phyloP scores from a whole-genome alignment of 2,797 vertebrate species.

The Phoeniculus purpureus region DNA sequence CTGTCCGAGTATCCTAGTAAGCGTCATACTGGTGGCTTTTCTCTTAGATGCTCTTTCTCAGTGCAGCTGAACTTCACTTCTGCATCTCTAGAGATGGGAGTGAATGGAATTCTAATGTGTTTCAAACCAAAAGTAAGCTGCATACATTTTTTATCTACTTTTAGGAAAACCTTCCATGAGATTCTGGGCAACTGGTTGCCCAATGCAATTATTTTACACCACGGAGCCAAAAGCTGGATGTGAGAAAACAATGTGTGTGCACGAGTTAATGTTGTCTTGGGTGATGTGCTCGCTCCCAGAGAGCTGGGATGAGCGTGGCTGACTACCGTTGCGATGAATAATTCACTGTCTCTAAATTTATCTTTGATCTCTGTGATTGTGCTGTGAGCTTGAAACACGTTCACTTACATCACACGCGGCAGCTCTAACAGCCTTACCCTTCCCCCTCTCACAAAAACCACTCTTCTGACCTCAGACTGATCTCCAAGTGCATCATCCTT shows the following conservation, averaged over 20 bases:
- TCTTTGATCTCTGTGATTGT: constrained; percentile 41
- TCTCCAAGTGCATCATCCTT: neutral
- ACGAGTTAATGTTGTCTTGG: neutral
- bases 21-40: neutral
- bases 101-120: neutral
- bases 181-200: neutral
- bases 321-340: constrained; percentile 61
- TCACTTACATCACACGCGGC: neutral
- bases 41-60: neutral
- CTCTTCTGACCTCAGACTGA: constrained; percentile 28
- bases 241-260: neutral
- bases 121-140: neutral
- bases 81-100: neutral
- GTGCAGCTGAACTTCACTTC: neutral
- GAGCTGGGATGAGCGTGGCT: constrained; percentile 15
- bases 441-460: neutral
- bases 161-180: neutral
- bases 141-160: neutral
- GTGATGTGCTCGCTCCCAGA: neutral
- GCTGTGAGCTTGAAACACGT: constrained; percentile 40
- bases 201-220: neutral
- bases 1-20: neutral
- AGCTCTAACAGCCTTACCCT: constrained; percentile 6
- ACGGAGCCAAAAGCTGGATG: neutral
- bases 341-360: constrained; percentile 70